Evolutionary conservation across 2,888 invertebrate genomes (phyloP), one percentile per base, ranked within the genome.

Genomic region (Lasius platythorax): DNA sequence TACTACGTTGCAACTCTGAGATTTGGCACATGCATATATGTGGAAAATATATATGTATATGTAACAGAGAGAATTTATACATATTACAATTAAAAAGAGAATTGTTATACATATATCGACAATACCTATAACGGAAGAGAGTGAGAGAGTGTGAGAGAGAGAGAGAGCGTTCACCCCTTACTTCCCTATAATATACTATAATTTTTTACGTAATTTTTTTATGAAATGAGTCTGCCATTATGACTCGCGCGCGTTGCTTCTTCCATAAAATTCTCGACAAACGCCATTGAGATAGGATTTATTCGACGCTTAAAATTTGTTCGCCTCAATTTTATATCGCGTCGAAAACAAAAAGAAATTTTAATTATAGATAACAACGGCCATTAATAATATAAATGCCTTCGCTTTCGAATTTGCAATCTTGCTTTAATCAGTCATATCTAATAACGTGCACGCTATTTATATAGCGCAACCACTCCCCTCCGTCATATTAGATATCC

Each of bases 401-500:
- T 23, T 4, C 40, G 28, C 30, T 70, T 58, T 72, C n/a, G 11
- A 56, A 79, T 79, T 73, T 73, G 40, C 61, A 73, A 72, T 73
- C 58, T 73, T 79, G 43, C 46, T 79, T 79, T 72, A 79, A 79
- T 79, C 30, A 50, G 58, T 73, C 53, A 63, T 82, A 63, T 28
- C 40, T 75, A 82, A 75, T 75, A 75, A 82, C 64, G 30, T 64
- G 73, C 12, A 23, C 46, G 46, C 28, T 70, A 79, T 79, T 79
- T 79, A 73, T 61, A 43, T 68, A 78, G 40, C 46, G 40, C 46
- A 79, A 37, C 33, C 58, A 33, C 30, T 61, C 61, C 46, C 72
- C 61, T 23, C 46, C 50, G 33, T 78, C 67, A 63, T 76, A 70
- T 64, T 84, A 86, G 89, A 87, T 89, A 89, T 89, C 83, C 89